A percentile compares a stretch with the other conserved stretches of the same genome.
phyloP scores from a whole-genome alignment of 2,797 vertebrate genomes.

The Melopsittacus undulatus region DNA sequence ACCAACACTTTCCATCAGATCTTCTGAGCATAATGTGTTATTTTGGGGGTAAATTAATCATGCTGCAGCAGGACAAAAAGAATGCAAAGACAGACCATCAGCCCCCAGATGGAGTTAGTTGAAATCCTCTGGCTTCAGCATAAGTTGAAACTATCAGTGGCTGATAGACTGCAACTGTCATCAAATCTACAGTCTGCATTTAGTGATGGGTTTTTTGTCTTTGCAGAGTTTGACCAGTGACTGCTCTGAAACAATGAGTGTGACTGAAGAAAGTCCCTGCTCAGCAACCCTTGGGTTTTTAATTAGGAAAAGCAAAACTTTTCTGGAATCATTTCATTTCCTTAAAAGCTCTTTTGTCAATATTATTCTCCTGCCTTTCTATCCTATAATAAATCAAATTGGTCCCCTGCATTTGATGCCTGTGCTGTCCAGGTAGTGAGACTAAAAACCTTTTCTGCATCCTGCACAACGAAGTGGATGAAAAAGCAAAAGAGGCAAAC shows the following conservation, averaged over 20 bases:
- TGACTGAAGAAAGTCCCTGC: not conserved
- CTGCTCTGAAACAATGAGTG: not conserved
- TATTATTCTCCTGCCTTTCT: not conserved
- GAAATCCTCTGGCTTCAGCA: not conserved
- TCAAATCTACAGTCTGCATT: not conserved
- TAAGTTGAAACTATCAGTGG: not conserved
- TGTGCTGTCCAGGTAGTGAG: not conserved
- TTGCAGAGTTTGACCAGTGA: not conserved
- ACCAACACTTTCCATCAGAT: not conserved
- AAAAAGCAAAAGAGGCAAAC: not conserved
- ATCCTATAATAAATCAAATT: not conserved
- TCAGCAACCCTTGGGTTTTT: not conserved
- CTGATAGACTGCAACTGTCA: not conserved
- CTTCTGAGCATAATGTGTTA: not conserved
- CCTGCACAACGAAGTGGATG: not conserved
- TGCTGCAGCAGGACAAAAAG: not conserved
- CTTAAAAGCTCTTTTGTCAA: not conserved
- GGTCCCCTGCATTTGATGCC: not conserved
- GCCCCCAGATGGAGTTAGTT: not conserved
- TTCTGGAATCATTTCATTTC: not conserved
- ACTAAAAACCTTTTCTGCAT: not conserved
- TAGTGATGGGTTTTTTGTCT: not conserved
- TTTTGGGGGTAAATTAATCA: not conserved
- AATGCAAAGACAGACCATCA: not conserved
- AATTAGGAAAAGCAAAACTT: not conserved